Evolutionary conservation across 2,797 vertebrate genomes (phyloP).

Genomic region (Gastrophryne carolinensis): DNA sequence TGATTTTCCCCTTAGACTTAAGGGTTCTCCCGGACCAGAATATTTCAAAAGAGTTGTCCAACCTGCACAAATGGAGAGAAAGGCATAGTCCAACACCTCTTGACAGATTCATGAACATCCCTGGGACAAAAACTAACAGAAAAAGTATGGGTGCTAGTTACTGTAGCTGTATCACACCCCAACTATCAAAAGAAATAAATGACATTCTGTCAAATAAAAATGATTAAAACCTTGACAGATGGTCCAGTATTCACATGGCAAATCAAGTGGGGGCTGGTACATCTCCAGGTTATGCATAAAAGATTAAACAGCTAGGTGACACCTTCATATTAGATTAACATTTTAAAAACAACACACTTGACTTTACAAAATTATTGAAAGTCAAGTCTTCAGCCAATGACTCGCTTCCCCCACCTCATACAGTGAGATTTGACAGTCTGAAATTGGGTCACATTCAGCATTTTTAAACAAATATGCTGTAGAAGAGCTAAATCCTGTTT

Average conservation of each 20-base stretch:
- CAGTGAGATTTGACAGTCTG: constrained; percentile 11
- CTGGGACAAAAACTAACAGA: no score
- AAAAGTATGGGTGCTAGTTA: no score
- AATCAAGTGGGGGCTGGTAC: constrained; percentile 1
- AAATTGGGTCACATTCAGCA: constrained; percentile 30
- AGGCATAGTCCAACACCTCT: no score
- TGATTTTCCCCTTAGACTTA: no score
- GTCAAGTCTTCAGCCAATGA: constrained; percentile 17
- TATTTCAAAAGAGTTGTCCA: no score
- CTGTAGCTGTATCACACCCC: no score
- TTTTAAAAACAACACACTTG: constrained; percentile 31
- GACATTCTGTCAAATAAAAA: no score
- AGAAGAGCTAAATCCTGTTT: constrained; percentile 3
- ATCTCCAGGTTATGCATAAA: constrained; percentile 21
- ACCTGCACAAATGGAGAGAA: no score
- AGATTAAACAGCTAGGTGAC: constrained; percentile 25
- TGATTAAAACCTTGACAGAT: no score
- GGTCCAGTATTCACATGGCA: constrained; percentile 1
- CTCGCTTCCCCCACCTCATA: constrained; percentile 14
- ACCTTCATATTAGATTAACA: constrained; percentile 31
- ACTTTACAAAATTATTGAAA: constrained; percentile 39
- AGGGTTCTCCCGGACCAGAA: no score
- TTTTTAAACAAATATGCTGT: background rate
- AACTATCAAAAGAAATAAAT: no score
- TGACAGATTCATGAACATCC: no score